Base-by-base conservation (phyloP, 2,888 invertebrate genomes). In the Scelioninae gen. 1 region DNA sequence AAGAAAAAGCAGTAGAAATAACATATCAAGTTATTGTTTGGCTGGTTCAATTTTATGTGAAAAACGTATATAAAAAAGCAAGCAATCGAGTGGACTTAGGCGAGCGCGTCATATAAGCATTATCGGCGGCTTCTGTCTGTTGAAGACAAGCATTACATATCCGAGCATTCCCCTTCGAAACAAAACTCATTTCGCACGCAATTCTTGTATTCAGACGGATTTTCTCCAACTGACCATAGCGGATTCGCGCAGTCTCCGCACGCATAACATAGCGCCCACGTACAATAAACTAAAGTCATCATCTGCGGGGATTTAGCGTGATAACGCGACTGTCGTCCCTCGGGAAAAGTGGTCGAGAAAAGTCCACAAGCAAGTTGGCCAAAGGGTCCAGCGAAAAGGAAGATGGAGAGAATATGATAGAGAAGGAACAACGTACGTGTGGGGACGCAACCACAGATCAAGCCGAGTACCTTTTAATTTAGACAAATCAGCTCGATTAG, bases 401-500 rank as follows among this genome's bases (percentile, higher is more conserved):
- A 34, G 58, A 34, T 9, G 5, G 40, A 11, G 45, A 43, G 40
- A 45, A 55, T 47, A 45, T 8, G 62, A 69, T 8, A 34, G 58
- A 72, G 40, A 43, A 45, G 60, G 55, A 23, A 29, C 29, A 38
- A 68, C 16, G 71, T 63, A 75, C 69, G 71, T 74, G 81, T 79
- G 72, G 83, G 81, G 82, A 84, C 74, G 79, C 78, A 81, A 84
- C 83, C 85, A 85, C 86, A 85, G 85, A 87, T 86, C 86, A 86
- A 72, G 49, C 75, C 83, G 86, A 87, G 87, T 86, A 89, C 90
- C 92, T 92, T 92, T 92, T 92, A 92, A 92, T 92, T 92, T 92
- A 92, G 92, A 92, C 92, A 92, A 92, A 92, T 92, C 91, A 92
- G 90, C 86, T 85, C 91, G 92, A 92, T 92, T 92, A 92, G 92